Conservation (phyloP, 2,113 vertebrate species). For the Podarcis muralis region DNA sequence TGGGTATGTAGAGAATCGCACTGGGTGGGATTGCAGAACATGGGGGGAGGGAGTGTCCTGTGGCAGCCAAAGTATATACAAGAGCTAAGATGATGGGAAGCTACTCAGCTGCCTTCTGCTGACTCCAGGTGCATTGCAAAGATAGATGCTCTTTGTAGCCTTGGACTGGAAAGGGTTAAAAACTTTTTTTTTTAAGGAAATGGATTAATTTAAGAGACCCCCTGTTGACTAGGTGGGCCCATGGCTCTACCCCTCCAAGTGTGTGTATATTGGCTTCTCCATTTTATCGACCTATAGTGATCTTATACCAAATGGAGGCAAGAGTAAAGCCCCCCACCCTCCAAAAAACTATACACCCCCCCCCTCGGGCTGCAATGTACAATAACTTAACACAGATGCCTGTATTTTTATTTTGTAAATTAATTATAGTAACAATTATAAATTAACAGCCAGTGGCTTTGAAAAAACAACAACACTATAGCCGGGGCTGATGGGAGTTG, state of each 20-base stretch:
- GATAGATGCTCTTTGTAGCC: background rate
- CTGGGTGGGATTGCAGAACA: too few species aligned
- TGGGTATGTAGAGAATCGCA: background rate
- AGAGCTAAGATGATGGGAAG: too few species aligned
- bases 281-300: background rate
- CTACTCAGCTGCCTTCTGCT: background rate
- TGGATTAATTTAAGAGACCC: background rate
- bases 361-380: constrained; percentile 72
- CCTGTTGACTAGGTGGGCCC: background rate
- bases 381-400: constrained; percentile 80
- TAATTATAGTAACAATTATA: constrained; percentile 83
- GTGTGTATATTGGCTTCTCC: constrained; percentile 4
- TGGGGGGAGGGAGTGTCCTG: background rate
- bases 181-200: constrained; percentile 8
- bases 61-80: background rate
- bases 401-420: constrained; percentile 83
- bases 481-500: too few species aligned
- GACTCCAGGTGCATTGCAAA: background rate
- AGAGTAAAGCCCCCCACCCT: background rate
- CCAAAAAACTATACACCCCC: constrained; percentile 24
- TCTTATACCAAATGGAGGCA: constrained; percentile 12
- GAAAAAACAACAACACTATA: too few species aligned
- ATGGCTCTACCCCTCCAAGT: background rate
- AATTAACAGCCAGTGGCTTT: constrained; percentile 73
- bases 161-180: constrained; percentile 29